Base-by-base conservation (phyloP, 2,888 invertebrate species). In the Drosophila merina region DNA sequence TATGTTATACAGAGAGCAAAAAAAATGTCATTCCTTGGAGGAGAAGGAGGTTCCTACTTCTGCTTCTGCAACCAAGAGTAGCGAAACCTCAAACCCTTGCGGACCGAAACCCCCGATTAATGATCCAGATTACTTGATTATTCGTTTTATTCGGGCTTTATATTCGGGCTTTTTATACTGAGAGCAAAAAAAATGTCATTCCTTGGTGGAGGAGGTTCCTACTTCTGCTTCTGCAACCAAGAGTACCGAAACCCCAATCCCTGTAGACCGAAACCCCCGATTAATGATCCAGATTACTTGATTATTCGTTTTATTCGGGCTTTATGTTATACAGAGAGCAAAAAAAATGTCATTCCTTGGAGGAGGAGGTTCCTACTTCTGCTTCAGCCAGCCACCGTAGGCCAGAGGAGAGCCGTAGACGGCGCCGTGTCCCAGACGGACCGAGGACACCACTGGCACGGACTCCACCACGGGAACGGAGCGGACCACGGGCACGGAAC, bases 331-430 rank as follows among this genome's bases (percentile, higher is more conserved):
- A 28, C 25, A 28, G 38, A 52, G 8, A 38, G 36, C n/a, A n/a
- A 68, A 31, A 20, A 52, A 20, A n/a, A n/a, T 42, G 20, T 8
- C 14, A 10, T 25, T 20, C 44, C 44, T 10, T 10, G 2, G 30
- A 2, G 6, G 7, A 28, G 4, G 12, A 3, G 6, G 5, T 30
- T 44, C 42, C 31, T 74, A 74, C 60, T 75, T 84, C 56, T 84
- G 63, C 57, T 85, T 83, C 59, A 83, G 56, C 57, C 66, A 55
- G 36, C 84, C 87, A 40, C 88, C 76, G 25, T 83, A 78, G 72
- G 71, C 62, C 36, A 86, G 72, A 2, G 88, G 88, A 30, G 72
- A 44, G n/a, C 71, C 88, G 57, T 82, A 78, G 56, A 70, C 67
- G 10, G 70, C 28, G n/a, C 56, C 54, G 33, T 73, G 58, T 9